A percentile compares a stretch with the other conserved stretches of the same genome.
Conservation (phyloP, 2,113 vertebrate species). For the Bothrops jararaca region DNA sequence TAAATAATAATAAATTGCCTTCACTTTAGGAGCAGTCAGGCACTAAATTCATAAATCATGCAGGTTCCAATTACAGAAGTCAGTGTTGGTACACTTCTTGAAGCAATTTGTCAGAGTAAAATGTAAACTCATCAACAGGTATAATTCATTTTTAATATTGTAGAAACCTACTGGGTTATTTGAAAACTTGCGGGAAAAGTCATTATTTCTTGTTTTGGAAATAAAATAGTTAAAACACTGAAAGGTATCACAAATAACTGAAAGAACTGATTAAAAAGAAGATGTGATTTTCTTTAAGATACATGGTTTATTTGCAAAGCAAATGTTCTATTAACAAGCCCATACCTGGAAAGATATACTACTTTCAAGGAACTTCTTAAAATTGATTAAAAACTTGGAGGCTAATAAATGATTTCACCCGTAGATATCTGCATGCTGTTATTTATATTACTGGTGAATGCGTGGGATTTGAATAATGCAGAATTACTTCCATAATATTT, state of each 20-base stretch:
- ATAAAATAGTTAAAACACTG: slow-evolving; percentile 6
- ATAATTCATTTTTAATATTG: slow-evolving; percentile 65
- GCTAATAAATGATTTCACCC: not conserved
- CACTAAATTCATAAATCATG: slow-evolving; percentile 43
- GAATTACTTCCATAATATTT: not conserved
- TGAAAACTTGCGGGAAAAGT: slow-evolving; percentile 31
- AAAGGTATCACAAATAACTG: not conserved
- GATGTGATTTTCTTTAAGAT: slow-evolving; percentile 9
- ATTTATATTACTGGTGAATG: not conserved
- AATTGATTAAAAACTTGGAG: not conserved
- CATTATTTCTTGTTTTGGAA: slow-evolving; percentile 25
- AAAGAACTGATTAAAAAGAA: slow-evolving; percentile 33
- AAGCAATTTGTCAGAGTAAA: slow-evolving; percentile 52
- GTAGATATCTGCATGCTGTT: not conserved
- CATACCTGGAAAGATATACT: rapidly evolving
- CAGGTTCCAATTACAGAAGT: slow-evolving; percentile 25
- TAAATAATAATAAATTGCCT: slow-evolving; percentile 31
- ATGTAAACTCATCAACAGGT: slow-evolving; percentile 44
- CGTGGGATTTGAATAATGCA: not conserved
- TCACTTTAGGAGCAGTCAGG: slow-evolving; percentile 21
- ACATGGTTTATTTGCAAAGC: not conserved
- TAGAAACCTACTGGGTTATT: slow-evolving; percentile 28
- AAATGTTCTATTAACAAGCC: not conserved
- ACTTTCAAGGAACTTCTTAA: slow-evolving; percentile 8
- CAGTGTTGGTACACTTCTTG: slow-evolving; percentile 12